A percentile compares a stretch with the other conserved stretches of the same genome.
Conservation (phyloP, 2,888 invertebrate species). For the Smittia aterrima region DNA sequence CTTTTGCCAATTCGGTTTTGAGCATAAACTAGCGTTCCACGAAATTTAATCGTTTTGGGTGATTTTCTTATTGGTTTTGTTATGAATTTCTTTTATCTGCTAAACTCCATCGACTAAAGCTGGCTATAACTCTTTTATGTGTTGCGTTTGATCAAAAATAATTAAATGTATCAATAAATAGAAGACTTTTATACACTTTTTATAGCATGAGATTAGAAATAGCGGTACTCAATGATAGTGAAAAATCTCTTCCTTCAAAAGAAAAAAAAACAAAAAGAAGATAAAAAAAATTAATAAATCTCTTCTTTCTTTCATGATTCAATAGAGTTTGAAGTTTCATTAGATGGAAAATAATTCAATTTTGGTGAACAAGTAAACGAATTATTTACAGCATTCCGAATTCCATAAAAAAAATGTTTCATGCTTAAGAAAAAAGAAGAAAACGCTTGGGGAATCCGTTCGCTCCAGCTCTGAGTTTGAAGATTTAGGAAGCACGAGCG, state of each 20-base stretch:
- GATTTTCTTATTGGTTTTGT: not conserved
- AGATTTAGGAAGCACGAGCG: too few species aligned
- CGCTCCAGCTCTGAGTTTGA: not conserved
- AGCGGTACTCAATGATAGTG: constrained; percentile 28
- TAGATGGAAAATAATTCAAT: constrained; percentile 16
- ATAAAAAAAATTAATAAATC: not conserved
- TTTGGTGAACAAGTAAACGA: constrained; percentile 3
- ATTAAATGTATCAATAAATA: constrained; percentile 19
- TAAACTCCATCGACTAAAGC: constrained; percentile 29
- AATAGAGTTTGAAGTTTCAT: not conserved
- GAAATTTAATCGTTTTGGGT: constrained; percentile 39
- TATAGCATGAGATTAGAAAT: constrained; percentile 21
- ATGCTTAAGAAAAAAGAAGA: not conserved
- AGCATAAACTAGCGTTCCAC: not conserved
- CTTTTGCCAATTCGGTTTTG: not conserved
- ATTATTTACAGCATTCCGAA: constrained; percentile 27
- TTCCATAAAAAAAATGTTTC: not conserved
- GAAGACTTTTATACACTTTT: not conserved
- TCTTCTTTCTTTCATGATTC: not conserved
- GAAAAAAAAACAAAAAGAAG: constrained; percentile 19
- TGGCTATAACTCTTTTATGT: constrained; percentile 28
- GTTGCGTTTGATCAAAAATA: constrained; percentile 18
- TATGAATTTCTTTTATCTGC: constrained; percentile 1
- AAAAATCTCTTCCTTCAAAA: constrained; percentile 30
- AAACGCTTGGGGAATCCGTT: too few species aligned